Evolutionary conservation across 2,888 invertebrate genomes (phyloP).

Genomic region (Mantis religiosa): DNA sequence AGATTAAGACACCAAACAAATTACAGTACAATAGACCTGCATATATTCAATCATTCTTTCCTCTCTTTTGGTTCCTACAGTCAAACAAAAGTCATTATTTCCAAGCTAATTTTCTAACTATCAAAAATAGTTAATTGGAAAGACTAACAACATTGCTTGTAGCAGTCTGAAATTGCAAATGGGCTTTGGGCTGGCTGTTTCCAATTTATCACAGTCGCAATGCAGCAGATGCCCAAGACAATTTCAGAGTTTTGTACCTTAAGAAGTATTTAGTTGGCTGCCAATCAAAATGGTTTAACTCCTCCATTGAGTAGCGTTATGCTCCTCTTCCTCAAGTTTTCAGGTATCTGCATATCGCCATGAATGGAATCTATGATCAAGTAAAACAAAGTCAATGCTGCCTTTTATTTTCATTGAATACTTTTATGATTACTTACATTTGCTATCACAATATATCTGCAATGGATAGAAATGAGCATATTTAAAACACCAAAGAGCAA

Average conservation of each 20-base stretch:
- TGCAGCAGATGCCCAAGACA: background rate
- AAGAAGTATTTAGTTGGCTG: background rate
- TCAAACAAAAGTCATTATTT: background rate
- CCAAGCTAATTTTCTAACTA: background rate
- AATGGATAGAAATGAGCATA: too few species aligned
- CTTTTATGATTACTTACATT: too few species aligned
- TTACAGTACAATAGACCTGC: background rate
- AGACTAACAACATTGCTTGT: background rate
- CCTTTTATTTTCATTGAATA: too few species aligned
- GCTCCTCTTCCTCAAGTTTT: constrained; percentile 20
- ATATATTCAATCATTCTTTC: background rate
- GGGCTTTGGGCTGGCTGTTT: background rate
- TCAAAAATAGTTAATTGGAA: background rate
- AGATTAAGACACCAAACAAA: background rate
- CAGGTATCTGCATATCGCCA: constrained; percentile 18
- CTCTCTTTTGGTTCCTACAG: background rate
- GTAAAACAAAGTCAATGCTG: too few species aligned
- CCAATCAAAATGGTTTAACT: background rate
- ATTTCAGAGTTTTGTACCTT: constrained; percentile 2
- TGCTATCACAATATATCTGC: too few species aligned
- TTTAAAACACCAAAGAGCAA: too few species aligned
- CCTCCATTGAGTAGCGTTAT: constrained; percentile 16
- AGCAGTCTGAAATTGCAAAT: background rate
- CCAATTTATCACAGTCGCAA: background rate
- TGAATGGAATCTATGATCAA: constrained; percentile 15